A percentile compares a stretch with the other conserved stretches of the same genome.
phyloP scores from a whole-genome alignment of 2,113 vertebrate genomes.

The Gadus chalcogrammus region DNA sequence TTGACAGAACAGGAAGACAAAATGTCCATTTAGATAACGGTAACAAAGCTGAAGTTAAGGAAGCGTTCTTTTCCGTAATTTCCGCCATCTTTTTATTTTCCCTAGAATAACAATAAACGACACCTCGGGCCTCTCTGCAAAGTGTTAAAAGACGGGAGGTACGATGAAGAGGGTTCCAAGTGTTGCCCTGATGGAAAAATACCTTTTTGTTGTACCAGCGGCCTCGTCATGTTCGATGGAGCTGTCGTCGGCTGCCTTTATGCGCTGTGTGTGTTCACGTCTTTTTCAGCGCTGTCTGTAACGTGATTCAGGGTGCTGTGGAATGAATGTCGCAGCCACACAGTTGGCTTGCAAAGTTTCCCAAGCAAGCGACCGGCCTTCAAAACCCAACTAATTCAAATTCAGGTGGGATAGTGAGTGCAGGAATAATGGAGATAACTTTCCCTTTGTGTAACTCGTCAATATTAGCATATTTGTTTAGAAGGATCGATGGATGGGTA shows the following conservation, averaged over 20 bases:
- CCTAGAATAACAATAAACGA: conserved; percentile 32
- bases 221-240: conserved; percentile 17
- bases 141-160: conserved; percentile 37
- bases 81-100: conserved; percentile 24
- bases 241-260: conserved; percentile 41
- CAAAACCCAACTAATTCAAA: neutral
- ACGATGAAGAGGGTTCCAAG: conserved; percentile 48
- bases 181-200: conserved; percentile 42
- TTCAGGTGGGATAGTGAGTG: no score
- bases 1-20: conserved; percentile 45
- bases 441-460: conserved; percentile 13
- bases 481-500: no score
- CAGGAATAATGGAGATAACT: no score
- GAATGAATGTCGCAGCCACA: conserved; percentile 3
- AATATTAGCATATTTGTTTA: neutral
- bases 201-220: conserved; percentile 45
- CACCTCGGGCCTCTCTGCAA: conserved; percentile 30
- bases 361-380: no score
- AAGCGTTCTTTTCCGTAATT: conserved; percentile 17
- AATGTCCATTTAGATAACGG: conserved; percentile 29
- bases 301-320: conserved; percentile 1
- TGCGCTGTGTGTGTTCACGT: conserved; percentile 28
- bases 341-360: neutral
- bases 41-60: conserved; percentile 19
- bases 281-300: neutral